These are phyloP conservation scores for Microchirus variegatus DNA, from an alignment of 2,797 vertebrate species.

Conservation along the genomic window DNA sequence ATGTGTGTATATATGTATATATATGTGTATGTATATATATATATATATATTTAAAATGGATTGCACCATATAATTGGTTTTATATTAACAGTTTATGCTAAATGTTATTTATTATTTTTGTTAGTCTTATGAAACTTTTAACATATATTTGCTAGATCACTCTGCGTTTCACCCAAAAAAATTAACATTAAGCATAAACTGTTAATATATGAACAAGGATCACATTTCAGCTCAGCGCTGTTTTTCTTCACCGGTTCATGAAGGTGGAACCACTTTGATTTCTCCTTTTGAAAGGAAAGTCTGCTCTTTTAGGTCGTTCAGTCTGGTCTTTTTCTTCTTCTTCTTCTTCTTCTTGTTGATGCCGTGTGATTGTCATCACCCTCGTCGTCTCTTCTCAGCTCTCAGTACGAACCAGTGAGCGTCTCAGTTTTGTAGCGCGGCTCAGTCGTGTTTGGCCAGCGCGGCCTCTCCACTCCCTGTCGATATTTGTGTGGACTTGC, in stretches of 20 bases:
- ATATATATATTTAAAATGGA: no score
- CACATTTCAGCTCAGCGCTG: neutral
- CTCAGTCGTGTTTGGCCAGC: conserved; percentile 23
- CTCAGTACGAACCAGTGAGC: conserved; percentile 7
- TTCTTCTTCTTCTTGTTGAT: fast-evolving
- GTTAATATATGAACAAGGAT: neutral
- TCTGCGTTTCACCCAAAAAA: no score
- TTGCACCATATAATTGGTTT: no score
- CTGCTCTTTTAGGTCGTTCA: neutral
- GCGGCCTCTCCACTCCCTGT: conserved; percentile 45
- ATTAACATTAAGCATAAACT: no score
- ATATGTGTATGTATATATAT: no score
- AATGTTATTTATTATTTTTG: no score
- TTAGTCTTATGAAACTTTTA: no score
- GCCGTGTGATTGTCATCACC: neutral
- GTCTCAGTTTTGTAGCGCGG: conserved; percentile 16
- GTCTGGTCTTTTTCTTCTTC: no score
- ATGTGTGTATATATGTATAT: no score
- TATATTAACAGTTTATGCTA: no score
- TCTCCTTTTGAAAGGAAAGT: neutral
- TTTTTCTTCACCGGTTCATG: neutral
- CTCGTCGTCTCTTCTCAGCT: neutral
- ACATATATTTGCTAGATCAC: no score
- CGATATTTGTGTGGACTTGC: conserved; percentile 55
- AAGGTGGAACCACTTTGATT: neutral